phyloP scores from a whole-genome alignment of 2,113 vertebrate genomes.

The Pterophyllum scalare region DNA sequence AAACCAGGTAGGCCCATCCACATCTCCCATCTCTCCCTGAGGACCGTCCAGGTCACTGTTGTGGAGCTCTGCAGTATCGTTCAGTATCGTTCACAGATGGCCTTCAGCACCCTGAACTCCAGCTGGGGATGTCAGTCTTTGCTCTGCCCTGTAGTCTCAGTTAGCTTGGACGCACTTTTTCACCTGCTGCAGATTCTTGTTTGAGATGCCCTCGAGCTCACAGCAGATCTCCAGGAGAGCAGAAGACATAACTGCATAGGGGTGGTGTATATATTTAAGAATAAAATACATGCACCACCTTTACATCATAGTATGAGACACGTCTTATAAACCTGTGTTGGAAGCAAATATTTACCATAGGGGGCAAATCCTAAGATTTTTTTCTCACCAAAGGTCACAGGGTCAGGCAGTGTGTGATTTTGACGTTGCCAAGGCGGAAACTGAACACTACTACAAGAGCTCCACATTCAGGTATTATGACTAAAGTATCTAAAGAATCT shows the following conservation, averaged over 20 bases:
- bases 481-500: neutral
- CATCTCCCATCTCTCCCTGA: neutral
- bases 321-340: neutral
- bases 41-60: neutral
- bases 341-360: neutral
- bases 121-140: neutral
- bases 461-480: neutral
- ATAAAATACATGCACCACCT: no score
- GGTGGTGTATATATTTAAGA: no score
- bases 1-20: no score
- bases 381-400: fast-evolving
- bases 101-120: neutral
- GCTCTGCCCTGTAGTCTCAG: neutral
- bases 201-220: neutral
- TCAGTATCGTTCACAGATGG: neutral
- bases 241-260: no score
- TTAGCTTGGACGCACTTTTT: neutral
- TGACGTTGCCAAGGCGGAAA: neutral
- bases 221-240: no score
- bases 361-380: neutral
- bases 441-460: neutral
- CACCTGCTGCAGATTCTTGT: neutral
- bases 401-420: neutral
- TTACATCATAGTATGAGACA: no score
- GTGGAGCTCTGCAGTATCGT: neutral